Evolutionary conservation across 2,888 invertebrate species (phyloP), one percentile per base, ranked within the genome.

Genomic region (Polymixis flavicincta): DNA sequence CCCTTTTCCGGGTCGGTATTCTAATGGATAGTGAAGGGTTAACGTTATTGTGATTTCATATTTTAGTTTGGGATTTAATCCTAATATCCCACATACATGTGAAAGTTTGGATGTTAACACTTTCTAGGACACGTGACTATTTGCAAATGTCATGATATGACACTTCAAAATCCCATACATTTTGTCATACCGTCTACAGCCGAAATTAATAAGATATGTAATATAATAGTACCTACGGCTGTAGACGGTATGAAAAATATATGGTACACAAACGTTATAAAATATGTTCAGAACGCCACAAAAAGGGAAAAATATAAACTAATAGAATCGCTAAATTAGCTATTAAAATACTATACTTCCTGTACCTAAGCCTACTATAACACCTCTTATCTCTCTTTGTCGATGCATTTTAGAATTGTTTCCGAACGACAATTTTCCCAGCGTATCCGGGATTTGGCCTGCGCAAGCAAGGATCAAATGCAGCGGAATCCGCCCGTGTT

Each of bases 401-500:
- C 54, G 59, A 67, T 80, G 80, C 82, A 82, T 84, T 88, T 78
- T 72, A 78, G 76, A 83, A 84, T 79, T 82, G 86, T 86, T 84
- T 82, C 69, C 82, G 69, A 84, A 77, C 75, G 85, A 86, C 88
- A 88, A 81, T 87, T 84, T 86, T 75, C 78, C 82, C 71, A 59
- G 69, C 69, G 82, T 86, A 85, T 83, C 84, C 79, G 61, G 86
- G 89, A 88, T 89, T 90, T 89, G 76, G 83, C 77, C 72, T 83
- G 78, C 85, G 84, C 86, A 82, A 87, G 83, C 87, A 85, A 83
- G 89, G 90, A 90, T 90, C 89, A 89, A 89, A 87, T 78, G 81
- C 71, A 85, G 77, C 74, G 76, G 79, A 87, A 90, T 90, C 88
- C 89, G 82, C 86, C 88, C 82, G 82, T 87, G 87, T 88, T 80